Conservation (phyloP, 2,797 vertebrate genomes). For the Rhinogobio ventralis region DNA sequence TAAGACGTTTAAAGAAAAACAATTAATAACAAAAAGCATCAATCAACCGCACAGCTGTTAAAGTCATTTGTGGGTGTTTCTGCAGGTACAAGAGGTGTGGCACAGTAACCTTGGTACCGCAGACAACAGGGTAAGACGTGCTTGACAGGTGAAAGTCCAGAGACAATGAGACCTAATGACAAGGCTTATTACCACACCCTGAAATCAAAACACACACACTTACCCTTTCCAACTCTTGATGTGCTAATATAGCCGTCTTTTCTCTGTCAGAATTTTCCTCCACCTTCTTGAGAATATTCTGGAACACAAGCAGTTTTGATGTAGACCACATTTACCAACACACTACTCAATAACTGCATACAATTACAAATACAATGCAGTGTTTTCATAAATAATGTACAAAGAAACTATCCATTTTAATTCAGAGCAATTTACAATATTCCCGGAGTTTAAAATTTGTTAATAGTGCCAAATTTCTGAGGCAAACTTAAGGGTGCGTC, state of each 20-base stretch:
- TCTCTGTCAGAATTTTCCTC: constrained; percentile 90
- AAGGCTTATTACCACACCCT: constrained; percentile 27
- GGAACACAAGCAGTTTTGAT: constrained; percentile 26
- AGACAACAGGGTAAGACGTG: constrained; percentile 14
- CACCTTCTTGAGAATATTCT: constrained; percentile 96
- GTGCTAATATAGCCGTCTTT: constrained; percentile 87
- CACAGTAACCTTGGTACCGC: neutral
- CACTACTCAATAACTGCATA: neutral
- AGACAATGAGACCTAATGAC: constrained; percentile 17
- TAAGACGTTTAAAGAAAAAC: neutral
- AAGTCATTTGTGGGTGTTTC: constrained; percentile 12
- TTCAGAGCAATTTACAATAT: neutral
- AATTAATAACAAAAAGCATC: neutral
- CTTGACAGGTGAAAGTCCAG: constrained; percentile 36
- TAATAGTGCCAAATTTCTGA: neutral
- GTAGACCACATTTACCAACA: neutral
- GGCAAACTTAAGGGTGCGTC: too few relatives aligned
- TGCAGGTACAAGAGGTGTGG: constrained; percentile 5
- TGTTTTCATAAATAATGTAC: neutral
- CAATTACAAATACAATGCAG: neutral
- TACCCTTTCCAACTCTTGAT: constrained; percentile 91
- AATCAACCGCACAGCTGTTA: constrained; percentile 28
- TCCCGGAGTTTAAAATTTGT: neutral
- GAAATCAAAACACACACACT: constrained; percentile 55
- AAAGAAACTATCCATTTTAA: neutral